Evolutionary conservation across 2,113 vertebrate genomes (phyloP).

Genomic region (Ictalurus punctatus): DNA sequence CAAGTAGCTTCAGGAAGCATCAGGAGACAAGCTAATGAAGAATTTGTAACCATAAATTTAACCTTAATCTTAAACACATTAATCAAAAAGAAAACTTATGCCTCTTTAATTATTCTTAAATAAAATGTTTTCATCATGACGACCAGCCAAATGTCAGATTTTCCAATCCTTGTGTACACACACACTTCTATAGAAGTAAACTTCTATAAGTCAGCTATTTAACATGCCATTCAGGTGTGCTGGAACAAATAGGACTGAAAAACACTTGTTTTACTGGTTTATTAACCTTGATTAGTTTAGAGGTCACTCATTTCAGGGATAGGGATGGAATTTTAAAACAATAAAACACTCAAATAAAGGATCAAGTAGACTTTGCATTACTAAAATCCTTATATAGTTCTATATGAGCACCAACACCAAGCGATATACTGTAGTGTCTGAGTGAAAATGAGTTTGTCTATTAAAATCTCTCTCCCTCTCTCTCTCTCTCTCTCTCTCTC

Average conservation of each 20-base stretch:
- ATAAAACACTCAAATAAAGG: neutral
- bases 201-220: neutral
- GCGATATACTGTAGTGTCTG: neutral
- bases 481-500: too few species aligned
- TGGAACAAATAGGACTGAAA: neutral
- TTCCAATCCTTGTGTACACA: neutral
- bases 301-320: neutral
- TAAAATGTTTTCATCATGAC: too few species aligned
- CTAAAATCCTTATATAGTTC: neutral
- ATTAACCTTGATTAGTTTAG: neutral
- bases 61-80: too few species aligned
- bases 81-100: too few species aligned
- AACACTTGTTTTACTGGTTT: neutral
- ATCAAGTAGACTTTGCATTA: neutral
- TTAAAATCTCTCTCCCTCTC: neutral
- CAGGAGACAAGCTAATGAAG: neutral
- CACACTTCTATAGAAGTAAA: neutral
- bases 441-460: neutral
- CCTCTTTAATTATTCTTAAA: too few species aligned
- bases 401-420: neutral
- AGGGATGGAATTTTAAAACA: neutral
- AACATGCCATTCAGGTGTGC: neutral
- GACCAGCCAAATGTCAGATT: too few species aligned
- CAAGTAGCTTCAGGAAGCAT: neutral
- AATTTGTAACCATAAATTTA: neutral